These are phyloP conservation scores for Bellardia pandia DNA, from an alignment of 2,888 invertebrate species.

Conservation along the genomic window DNA sequence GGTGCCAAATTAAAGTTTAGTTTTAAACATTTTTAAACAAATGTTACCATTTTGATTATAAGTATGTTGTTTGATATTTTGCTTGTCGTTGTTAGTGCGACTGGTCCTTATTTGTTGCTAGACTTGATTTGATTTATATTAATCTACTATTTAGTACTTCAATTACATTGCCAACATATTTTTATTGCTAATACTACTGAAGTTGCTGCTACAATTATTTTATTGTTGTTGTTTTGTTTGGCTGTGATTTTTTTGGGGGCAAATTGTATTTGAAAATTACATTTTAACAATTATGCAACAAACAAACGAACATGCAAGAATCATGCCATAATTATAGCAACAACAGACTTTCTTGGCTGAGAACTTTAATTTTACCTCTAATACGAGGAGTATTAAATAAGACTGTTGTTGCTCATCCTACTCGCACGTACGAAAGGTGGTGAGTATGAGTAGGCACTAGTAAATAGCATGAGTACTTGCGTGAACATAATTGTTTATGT, in stretches of 20 bases:
- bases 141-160: conserved; percentile 39
- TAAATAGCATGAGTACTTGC: conserved; percentile 14
- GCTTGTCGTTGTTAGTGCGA: conserved; percentile 16
- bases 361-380: conserved; percentile 31
- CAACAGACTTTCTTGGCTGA: conserved; percentile 15
- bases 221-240: not conserved
- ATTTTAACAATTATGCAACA: conserved; percentile 58
- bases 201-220: not conserved
- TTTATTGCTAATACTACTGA: conserved; percentile 11
- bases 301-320: conserved; percentile 16
- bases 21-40: conserved; percentile 32
- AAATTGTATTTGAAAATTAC: conserved; percentile 57
- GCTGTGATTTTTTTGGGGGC: not conserved
- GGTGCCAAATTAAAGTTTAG: conserved; percentile 45
- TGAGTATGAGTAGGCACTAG: not conserved
- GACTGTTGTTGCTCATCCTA: not conserved
- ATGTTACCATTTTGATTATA: conserved; percentile 29
- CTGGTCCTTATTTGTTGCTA: conserved; percentile 6
- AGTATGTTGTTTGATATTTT: not conserved
- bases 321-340: conserved; percentile 14
- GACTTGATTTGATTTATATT: not conserved
- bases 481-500: conserved; percentile 47
- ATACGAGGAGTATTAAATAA: not conserved
- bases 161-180: conserved; percentile 40
- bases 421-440: not conserved